Base-by-base conservation (phyloP, 1,140 invertebrate species). In the Goniozus legneri region DNA sequence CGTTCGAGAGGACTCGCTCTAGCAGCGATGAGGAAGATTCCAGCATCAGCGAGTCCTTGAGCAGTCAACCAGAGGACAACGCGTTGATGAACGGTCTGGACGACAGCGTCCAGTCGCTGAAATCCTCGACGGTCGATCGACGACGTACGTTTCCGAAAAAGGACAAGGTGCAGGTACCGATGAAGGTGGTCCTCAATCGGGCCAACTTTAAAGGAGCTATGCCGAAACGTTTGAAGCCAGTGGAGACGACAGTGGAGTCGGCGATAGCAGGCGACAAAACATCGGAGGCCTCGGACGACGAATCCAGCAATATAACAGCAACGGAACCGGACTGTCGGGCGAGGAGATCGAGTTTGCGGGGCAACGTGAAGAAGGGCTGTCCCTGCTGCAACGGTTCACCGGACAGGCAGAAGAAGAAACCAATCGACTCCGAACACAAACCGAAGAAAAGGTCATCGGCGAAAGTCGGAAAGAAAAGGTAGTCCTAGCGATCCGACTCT, bases 361-460 rank as follows among this genome's bases (percentile, higher is more conserved):
- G 77, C 8, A 76, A 79, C 43, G 74, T 79, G 8, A 79, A 79
- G 36, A 80, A 79, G 43, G 75, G 73, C 2, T 79, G 78, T 48
- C 68, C 71, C 0, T 80, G 78, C 43, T 81, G 78, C 49, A 77
- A 77, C 44, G 76, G 76, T 0, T 75, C 71, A 0, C 72, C 71
- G 1, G 73, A 76, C 24, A 60, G 71, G 19, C 66, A 69, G 3
- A 75, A 73, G 43, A 73, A 75, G 43, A 73, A 75, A 34, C 43
- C 59, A 1, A 40, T 42, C 2, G 58, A 64, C 0, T 37, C 61
- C 6, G 68, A 74, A 8, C 59, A 68, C 22, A 71, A 66, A 33
- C 21, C 69, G 18, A 76, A 75, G 47, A 76, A 74, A 47, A 60
- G 65, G 36, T 45, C 71, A 13, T 43, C 54, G 3, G 45, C 63